Base-by-base conservation (phyloP, 2,113 vertebrate species). In the Scytalopus superciliaris region DNA sequence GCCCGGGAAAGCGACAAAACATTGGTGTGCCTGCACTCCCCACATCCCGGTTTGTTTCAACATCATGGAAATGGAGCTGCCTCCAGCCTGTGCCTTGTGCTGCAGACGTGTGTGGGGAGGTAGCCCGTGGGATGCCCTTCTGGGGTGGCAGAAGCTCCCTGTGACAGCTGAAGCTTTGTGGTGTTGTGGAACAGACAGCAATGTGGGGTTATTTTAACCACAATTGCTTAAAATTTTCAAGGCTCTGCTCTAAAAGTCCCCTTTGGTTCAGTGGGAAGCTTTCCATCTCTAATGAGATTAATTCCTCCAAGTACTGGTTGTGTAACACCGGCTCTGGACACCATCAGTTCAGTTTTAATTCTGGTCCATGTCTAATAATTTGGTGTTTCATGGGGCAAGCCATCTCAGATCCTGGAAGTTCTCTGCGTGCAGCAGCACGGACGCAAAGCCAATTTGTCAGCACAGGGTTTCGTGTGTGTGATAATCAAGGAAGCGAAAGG, bases 1-100 rank as follows among this genome's bases (percentile, higher is more conserved):
- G 95, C 94, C 89, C 64, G 0, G 47, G 90, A 96, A 97, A 95
- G 96, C 77, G 92, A 97, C 97, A 98, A 98, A 98, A 97, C 95
- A 97, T 97, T 84, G 97, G 93, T 91, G 96, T 66, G 80, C 4
- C 14, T 63, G 93, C 77, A 33, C 93, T 97, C 94, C 91, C 94
- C 91, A 45, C 77, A 16, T 50, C 78, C 93, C 74, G 24, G 35
- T 79, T 94, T 64, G 83, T 37, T 86, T 59, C 70, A 47, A 19
- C 83, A 69, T 87, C 81, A 33, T 47, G 73, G 95, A 74, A 89
- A 74, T 7, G 35, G 64, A 85, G 94, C 81, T 93, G 94, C 92
- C 91, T 68, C 10, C 28, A 84, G 95, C 87, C 92, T 4, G 0
- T 52, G 93, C 67, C 78, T 91, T 60, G 50, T 81, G 44, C 82